Evolutionary conservation across 2,888 invertebrate species (phyloP).

Genomic region (Dryomyza anilis): DNA sequence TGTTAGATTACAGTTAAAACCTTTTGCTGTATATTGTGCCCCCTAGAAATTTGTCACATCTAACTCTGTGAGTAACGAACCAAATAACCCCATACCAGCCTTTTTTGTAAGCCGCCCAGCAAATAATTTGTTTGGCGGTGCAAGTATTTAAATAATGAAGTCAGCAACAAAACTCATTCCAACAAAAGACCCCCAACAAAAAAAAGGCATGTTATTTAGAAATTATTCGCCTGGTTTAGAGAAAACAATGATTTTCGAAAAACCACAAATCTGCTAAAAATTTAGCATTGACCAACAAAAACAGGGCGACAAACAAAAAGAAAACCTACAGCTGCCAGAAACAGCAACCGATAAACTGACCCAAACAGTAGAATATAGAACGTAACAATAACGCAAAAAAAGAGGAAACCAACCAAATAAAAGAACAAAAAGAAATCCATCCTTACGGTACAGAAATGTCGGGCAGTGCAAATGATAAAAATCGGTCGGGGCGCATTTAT

Average conservation of each 20-base stretch:
- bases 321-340: conserved; percentile 25
- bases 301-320: background rate
- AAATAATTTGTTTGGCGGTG: conserved; percentile 2
- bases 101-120: background rate
- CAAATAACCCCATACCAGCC: background rate
- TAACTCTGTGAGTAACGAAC: background rate
- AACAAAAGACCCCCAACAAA: conserved; percentile 29
- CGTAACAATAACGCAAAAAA: background rate
- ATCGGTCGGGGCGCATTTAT: conserved; percentile 22
- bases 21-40: too few relatives aligned
- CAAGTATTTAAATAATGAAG: conserved; percentile 23
- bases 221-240: conserved; percentile 29
- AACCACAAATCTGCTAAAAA: conserved; percentile 26
- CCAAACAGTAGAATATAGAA: background rate
- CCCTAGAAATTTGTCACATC: background rate
- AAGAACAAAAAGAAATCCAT: conserved; percentile 5
- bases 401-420: background rate
- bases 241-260: conserved; percentile 25
- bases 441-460: background rate
- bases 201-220: conserved; percentile 31
- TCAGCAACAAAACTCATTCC: conserved; percentile 8
- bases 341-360: background rate
- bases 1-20: too few relatives aligned
- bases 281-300: conserved; percentile 2
- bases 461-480: conserved; percentile 19